Base-by-base conservation (phyloP, 2,888 invertebrate species). In the Thereva nobilitata region DNA sequence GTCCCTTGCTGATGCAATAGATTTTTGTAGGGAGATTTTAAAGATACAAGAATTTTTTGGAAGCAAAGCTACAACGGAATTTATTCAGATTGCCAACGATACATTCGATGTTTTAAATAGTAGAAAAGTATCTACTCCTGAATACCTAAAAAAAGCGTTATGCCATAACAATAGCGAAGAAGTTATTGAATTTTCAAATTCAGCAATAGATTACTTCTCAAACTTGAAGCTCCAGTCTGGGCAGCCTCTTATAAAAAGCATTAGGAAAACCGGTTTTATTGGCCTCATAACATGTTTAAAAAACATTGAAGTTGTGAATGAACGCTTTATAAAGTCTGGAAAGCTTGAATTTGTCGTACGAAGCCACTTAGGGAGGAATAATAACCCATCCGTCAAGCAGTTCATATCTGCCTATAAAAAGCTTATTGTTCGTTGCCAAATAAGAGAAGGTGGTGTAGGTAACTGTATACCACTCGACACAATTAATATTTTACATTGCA, bases 381-480 rank as follows among this genome's bases (percentile, higher is more conserved):
- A 7, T 9, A 52, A 52, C 9, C 52, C 52, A 4, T 9, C 38
- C n/a, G 37, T 53, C 4, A 53, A 53, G 9, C 53, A 53, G 5
- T 53, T 53, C n/a, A 53, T 53, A 9, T 53, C 53, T 5, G 38
- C 53, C 6, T 53, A 50, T 41, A 64, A 52, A 53, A 64, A 52
- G 40, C 41, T 64, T 3, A 34, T 64, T n/a, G 38, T 64, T n/a
- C 52, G 64, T 41, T 52, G 55, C 40, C 10, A 9, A 7, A 54
- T 64, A 23, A 40, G 64, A 23, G 54, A 64, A 50, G 37, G 45
- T n/a, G 64, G 45, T 6, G n/a, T 65, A n/a, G 65, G 65, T 35
- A 65, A 65, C 55, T 55, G 65, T 49, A 3, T 56, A 4, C 65
- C 65, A 3, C 38, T 56, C 8, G 45, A 55, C 10, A 40, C 44